Percentiles rank a stretch among this genome's conserved stretches.
Evolutionary conservation across 2,888 invertebrate species (phyloP).

Genomic region (Drosophila ezoana): DNA sequence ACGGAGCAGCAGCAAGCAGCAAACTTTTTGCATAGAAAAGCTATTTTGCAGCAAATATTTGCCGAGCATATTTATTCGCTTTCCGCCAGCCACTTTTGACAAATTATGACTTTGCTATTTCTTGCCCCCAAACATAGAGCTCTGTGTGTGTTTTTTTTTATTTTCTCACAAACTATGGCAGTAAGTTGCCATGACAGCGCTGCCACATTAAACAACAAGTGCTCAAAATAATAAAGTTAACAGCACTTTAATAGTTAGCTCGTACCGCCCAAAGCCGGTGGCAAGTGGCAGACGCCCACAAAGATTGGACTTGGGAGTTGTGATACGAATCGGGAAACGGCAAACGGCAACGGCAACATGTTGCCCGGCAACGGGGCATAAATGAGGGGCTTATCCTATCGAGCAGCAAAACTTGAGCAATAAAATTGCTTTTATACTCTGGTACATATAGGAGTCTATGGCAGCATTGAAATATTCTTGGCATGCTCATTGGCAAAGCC

Average conservation of each 20-base stretch:
- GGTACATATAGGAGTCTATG: constrained; percentile 25
- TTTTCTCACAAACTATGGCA: constrained; percentile 63
- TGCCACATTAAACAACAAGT: constrained; percentile 79
- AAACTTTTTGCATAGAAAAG: constrained; percentile 64
- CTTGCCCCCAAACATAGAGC: constrained; percentile 11
- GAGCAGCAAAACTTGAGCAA: constrained; percentile 79
- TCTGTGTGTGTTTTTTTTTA: constrained; percentile 18
- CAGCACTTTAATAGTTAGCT: constrained; percentile 79
- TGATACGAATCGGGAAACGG: constrained; percentile 43
- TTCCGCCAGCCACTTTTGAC: constrained; percentile 70
- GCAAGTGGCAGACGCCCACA: constrained; percentile 52
- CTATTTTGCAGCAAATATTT: constrained; percentile 71
- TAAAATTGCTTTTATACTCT: constrained; percentile 74
- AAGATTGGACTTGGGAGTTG: constrained; percentile 50
- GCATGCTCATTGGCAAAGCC: constrained; percentile 54
- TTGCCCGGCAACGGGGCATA: constrained; percentile 71
- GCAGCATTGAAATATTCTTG: constrained; percentile 62
- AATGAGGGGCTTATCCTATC: constrained; percentile 77
- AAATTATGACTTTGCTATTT: constrained; percentile 69
- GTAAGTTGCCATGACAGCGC: constrained; percentile 76
- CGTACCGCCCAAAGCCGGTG: constrained; percentile 35
- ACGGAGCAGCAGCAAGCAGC: constrained; percentile 33
- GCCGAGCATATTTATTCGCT: constrained; percentile 67
- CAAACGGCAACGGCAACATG: constrained; percentile 62
- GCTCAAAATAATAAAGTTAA: constrained; percentile 81